Percentiles rank a stretch among this genome's conserved stretches.
Conservation (phyloP, 2,113 vertebrate genomes). For the Entomyzon cyanotis region DNA sequence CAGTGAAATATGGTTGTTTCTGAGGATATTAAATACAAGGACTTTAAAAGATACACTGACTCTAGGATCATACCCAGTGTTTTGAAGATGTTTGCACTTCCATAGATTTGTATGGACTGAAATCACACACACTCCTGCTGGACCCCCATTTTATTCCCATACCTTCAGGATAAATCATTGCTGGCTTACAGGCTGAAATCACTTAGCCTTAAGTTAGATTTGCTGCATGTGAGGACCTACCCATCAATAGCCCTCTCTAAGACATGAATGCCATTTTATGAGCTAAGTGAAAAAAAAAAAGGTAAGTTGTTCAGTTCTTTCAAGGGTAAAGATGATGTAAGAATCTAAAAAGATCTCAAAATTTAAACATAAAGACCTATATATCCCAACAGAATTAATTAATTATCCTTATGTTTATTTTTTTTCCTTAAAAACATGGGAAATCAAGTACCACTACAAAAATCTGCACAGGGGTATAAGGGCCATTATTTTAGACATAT, state of each 20-base stretch:
- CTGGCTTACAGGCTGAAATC: background rate
- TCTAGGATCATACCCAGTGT: background rate
- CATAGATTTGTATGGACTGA: background rate
- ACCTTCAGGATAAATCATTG: background rate
- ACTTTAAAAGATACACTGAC: background rate
- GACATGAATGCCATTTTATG: background rate
- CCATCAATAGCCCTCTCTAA: background rate
- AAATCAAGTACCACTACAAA: background rate
- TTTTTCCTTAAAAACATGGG: background rate
- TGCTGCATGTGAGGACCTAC: background rate
- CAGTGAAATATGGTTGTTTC: background rate
- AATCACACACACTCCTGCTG: background rate
- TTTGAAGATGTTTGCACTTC: background rate
- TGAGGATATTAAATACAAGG: background rate
- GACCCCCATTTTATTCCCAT: background rate
- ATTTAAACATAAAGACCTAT: background rate
- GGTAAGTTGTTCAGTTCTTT: background rate
- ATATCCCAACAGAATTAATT: background rate
- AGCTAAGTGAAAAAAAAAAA: background rate
- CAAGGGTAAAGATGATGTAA: background rate
- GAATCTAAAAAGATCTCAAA: background rate
- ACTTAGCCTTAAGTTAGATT: background rate
- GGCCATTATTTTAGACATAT: background rate
- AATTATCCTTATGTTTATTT: background rate
- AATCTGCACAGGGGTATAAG: background rate